Evolutionary conservation across 2,888 invertebrate genomes (phyloP).

Genomic region (Pseudolycoriella hygida): DNA sequence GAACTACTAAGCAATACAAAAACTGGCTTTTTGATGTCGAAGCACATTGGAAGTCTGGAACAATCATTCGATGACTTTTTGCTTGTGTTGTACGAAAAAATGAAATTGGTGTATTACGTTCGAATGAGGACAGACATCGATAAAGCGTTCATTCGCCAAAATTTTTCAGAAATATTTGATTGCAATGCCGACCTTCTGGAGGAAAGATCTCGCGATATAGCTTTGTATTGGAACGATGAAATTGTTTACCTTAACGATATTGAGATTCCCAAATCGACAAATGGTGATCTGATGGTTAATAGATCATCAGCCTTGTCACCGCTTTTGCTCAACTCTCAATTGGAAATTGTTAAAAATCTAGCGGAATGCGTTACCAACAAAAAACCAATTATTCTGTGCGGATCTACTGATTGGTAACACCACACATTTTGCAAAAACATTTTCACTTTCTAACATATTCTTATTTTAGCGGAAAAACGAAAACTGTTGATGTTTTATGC

Average conservation of each 20-base stretch:
- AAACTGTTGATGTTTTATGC: constrained; percentile 24
- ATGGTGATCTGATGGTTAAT: constrained; percentile 15
- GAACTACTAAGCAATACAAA: constrained; percentile 39
- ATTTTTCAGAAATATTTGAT: constrained; percentile 32
- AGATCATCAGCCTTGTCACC: constrained; percentile 31
- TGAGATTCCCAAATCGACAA: constrained; percentile 26
- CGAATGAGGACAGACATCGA: constrained; percentile 71
- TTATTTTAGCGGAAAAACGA: constrained; percentile 22
- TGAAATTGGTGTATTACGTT: constrained; percentile 69
- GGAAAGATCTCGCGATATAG: constrained; percentile 32
- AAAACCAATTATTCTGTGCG: constrained; percentile 64
- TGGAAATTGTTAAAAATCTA: constrained; percentile 54
- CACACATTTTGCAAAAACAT: no score
- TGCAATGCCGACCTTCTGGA: constrained; percentile 23
- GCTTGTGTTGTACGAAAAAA: constrained; percentile 24
- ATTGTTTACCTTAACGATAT: constrained; percentile 49
- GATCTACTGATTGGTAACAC: constrained; percentile 22
- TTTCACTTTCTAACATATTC: not conserved
- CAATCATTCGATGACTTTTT: constrained; percentile 11
- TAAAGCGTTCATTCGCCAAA: constrained; percentile 44
- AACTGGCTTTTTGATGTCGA: constrained; percentile 15
- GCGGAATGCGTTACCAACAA: constrained; percentile 77
- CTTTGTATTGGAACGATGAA: constrained; percentile 38
- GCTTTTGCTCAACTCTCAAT: constrained; percentile 35
- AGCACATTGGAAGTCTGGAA: constrained; percentile 19